Evolutionary conservation across 2,888 invertebrate species (phyloP).

Genomic region (Taphrorychus bicolor): DNA sequence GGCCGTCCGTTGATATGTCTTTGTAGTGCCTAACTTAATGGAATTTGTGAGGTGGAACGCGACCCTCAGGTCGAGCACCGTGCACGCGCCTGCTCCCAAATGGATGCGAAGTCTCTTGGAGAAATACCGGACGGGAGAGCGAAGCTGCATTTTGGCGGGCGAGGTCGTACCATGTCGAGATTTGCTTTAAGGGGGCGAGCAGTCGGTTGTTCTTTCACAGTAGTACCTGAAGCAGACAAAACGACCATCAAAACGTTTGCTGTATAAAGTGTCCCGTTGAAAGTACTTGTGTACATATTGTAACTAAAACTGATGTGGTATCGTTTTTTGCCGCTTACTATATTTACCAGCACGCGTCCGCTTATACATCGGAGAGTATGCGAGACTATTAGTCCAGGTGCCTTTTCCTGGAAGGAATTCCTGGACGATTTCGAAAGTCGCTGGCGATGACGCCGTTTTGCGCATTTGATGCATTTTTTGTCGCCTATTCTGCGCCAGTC

Average conservation of each 20-base stretch:
- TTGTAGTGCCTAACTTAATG: neutral
- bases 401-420: neutral
- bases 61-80: slow-evolving; percentile 4
- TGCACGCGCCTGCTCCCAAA: slow-evolving; percentile 16
- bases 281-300: neutral
- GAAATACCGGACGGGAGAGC: neutral
- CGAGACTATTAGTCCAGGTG: neutral
- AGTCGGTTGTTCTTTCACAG: neutral
- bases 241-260: neutral
- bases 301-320: neutral
- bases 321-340: neutral
- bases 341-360: neutral
- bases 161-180: slow-evolving; percentile 16
- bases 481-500: neutral
- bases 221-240: slow-evolving; percentile 14
- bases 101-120: slow-evolving; percentile 36
- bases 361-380: too few relatives aligned
- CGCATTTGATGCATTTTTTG: neutral
- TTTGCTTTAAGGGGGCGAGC: neutral
- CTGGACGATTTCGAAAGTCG: neutral
- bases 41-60: neutral
- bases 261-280: too few relatives aligned
- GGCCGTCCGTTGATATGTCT: slow-evolving; percentile 26
- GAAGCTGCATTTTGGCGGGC: slow-evolving; percentile 8
- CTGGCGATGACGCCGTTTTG: neutral